Conservation (phyloP, 2,113 vertebrate genomes). For the Pelodiscus sinensis region DNA sequence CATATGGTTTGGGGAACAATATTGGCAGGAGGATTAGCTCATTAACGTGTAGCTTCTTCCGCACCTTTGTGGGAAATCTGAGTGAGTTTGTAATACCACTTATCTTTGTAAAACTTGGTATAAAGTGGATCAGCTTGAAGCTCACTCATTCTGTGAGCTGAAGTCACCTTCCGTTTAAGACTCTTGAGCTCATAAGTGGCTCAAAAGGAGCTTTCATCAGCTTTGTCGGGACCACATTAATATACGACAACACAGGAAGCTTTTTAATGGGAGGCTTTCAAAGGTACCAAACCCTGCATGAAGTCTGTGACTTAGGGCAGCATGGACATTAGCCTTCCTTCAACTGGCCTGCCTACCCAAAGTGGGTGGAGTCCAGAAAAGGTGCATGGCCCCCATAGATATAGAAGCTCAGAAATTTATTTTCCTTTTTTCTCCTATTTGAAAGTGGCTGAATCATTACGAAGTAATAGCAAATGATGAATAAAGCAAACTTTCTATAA, state of each 20-base stretch:
- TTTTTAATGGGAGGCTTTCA: not conserved
- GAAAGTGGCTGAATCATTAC: not conserved
- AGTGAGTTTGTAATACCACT: not conserved
- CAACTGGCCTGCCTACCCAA: slow-evolving; percentile 18
- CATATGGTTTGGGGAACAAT: not conserved
- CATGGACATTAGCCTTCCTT: not conserved
- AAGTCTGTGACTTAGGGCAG: not conserved
- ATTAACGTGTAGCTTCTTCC: not conserved
- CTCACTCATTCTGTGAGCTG: not conserved
- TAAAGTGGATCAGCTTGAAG: not conserved
- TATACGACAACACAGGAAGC: not conserved
- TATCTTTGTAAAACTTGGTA: not conserved
- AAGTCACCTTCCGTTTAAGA: not conserved
- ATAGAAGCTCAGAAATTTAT: not conserved
- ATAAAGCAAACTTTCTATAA: not conserved
- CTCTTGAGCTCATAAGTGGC: not conserved
- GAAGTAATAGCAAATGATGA: not conserved
- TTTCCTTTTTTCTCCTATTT: not conserved
- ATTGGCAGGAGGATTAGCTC: not conserved
- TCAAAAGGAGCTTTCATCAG: not conserved
- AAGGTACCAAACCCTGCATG: not conserved
- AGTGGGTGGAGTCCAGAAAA: slow-evolving; percentile 10
- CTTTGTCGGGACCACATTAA: not conserved
- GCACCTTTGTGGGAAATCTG: not conserved
- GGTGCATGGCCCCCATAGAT: not conserved